Conservation (phyloP, 2,113 vertebrate species). For the Syngnathus scovelli region DNA sequence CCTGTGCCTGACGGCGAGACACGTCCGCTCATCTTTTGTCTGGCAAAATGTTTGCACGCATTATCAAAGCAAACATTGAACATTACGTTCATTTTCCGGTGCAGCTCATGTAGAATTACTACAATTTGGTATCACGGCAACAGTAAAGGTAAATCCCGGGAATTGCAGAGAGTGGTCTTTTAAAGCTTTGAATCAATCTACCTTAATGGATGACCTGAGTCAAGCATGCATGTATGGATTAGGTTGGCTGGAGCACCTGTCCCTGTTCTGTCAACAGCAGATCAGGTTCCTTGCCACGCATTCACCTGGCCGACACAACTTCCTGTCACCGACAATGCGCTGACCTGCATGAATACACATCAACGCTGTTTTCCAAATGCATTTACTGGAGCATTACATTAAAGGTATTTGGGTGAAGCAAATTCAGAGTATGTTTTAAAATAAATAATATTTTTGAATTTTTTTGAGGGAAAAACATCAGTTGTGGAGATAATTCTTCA, state of each 20-base stretch:
- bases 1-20: neutral
- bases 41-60: conserved; percentile 62
- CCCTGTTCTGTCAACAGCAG: conserved; percentile 71
- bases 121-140: conserved; percentile 67
- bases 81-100: conserved; percentile 61
- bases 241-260: conserved; percentile 71
- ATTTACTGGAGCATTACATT: neutral
- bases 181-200: conserved; percentile 60
- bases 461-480: too few species aligned
- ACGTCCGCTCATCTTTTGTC: conserved; percentile 20
- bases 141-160: conserved; percentile 45
- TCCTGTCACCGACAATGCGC: conserved; percentile 58
- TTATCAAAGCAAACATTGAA: conserved; percentile 51
- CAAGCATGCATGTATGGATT: conserved; percentile 65
- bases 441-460: too few species aligned
- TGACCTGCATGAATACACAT: conserved; percentile 6
- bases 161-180: conserved; percentile 49
- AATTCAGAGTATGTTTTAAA: neutral
- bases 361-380: neutral
- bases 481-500: too few species aligned
- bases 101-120: conserved; percentile 54
- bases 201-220: conserved; percentile 63
- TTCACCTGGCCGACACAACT: conserved; percentile 51
- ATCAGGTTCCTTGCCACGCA: conserved; percentile 65
- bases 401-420: conserved; percentile 1